Base-by-base conservation (phyloP, 1,140 invertebrate genomes). In the Euglossa dilemma region DNA sequence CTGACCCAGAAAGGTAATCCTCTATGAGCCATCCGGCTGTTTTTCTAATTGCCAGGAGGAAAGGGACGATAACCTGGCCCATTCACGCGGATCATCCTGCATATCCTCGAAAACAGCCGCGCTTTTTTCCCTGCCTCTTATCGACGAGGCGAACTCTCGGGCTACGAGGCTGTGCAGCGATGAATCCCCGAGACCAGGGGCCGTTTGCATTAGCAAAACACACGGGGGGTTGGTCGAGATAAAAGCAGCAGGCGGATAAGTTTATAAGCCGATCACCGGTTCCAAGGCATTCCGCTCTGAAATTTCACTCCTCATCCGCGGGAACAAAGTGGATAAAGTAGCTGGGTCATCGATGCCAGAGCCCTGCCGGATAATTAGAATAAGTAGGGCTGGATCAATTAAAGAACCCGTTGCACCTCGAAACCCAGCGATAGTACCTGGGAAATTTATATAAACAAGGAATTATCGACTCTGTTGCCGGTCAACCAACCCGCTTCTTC, bases 381-480 rank as follows among this genome's bases (percentile, higher is more conserved):
- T 85, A 86, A 86, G 59, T 73, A 71, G 80, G 72, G 59, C 73
- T 47, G 85, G 71, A 82, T 82, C 74, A 67, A 85, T 86, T 86
- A 86, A 85, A 85, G 64, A 63, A 57, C 47, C 64, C 75, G 73
- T 75, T 25, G 12, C 9, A 36, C 8, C n/a, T 8, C 36, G 50
- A 25, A 56, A 56, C 23, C 36, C 6, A 20, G 23, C 63, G 50
- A 67, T 18, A 47, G 18, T 63, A 18, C 5, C n/a, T 9, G 56
- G 67, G 28, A 47, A 70, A 79, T 66, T 64, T 74, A 54, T 67
- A 67, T 67, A 25, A 45, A 78, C 8, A 18, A 56, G 5, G 11
- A 54, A 56, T 64, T 64, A 47, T 78, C 52, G 23, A 12, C 12
- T 36, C 54, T 25, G 52, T 20, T 67, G n/a, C 23, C 12, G 4